Evolutionary conservation across 2,113 vertebrate species (phyloP).

Genomic region (Grus americana): DNA sequence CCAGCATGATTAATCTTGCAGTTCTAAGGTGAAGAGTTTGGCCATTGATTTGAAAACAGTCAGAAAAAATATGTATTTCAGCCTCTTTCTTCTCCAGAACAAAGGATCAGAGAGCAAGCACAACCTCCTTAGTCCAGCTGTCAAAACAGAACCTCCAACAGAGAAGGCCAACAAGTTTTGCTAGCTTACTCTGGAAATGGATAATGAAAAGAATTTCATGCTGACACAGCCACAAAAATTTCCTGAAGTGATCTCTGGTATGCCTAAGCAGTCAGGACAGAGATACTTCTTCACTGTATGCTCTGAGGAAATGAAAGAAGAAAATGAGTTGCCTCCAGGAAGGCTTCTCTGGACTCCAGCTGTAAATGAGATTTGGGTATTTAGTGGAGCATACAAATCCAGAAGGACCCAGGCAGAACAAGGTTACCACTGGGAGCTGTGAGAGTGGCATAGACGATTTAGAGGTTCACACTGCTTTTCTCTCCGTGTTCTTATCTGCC

Average conservation of each 20-base stretch:
- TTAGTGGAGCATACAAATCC: not conserved
- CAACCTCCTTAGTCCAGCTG: not conserved
- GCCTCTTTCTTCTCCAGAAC: not conserved
- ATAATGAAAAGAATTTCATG: not conserved
- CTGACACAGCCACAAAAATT: not conserved
- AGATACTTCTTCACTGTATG: not conserved
- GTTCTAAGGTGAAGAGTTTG: not conserved
- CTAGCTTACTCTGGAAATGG: not conserved
- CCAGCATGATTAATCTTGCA: not conserved
- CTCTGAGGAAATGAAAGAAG: not conserved
- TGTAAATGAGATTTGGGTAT: not conserved
- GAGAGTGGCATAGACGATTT: not conserved
- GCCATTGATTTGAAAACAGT: not conserved
- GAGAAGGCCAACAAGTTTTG: not conserved
- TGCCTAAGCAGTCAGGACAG: not conserved
- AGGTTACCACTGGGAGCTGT: not conserved
- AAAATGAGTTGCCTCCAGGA: constrained; percentile 11
- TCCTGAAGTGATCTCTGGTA: not conserved
- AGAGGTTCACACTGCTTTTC: not conserved
- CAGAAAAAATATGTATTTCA: not conserved
- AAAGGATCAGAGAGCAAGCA: not conserved
- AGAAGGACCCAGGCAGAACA: not conserved
- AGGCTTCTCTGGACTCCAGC: not conserved
- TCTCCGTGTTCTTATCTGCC: not conserved
- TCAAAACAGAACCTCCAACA: constrained; percentile 6